Evolutionary conservation across 2,113 vertebrate genomes (phyloP).

Genomic region (Emydura subglobosa): DNA sequence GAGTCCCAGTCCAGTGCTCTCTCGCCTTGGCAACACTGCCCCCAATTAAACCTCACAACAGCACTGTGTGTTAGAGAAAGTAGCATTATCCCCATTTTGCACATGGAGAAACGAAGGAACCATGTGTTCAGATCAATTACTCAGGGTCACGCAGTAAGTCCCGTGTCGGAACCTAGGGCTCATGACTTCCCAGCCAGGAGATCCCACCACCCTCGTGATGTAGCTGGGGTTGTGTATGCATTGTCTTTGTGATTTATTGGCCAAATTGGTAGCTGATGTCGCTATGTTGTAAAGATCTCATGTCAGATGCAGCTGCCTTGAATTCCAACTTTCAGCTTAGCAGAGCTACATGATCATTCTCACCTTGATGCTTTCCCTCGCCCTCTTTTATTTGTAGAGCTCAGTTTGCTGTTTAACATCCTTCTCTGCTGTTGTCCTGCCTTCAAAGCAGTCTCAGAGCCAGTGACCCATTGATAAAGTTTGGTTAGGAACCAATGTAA

Average conservation of each 20-base stretch:
- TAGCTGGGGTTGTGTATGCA: background rate
- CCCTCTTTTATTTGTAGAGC: background rate
- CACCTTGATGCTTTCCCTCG: background rate
- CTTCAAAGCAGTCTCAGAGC: conserved; percentile 6
- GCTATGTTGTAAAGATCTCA: background rate
- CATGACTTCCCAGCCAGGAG: background rate
- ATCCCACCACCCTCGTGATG: accelerated
- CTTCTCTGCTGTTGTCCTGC: background rate
- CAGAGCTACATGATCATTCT: background rate
- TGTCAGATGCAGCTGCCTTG: no score
- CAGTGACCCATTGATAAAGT: conserved; percentile 34
- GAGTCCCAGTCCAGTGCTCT: background rate
- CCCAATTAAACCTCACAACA: background rate
- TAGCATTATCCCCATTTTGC: accelerated
- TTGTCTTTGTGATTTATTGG: background rate
- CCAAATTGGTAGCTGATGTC: background rate
- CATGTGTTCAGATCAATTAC: background rate
- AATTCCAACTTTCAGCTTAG: background rate
- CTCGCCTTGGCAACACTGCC: background rate
- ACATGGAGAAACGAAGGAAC: background rate
- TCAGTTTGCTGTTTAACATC: background rate
- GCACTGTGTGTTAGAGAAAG: background rate
- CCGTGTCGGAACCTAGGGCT: accelerated
- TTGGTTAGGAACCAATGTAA: conserved; percentile 4
- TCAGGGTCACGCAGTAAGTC: accelerated